Conservation (phyloP, 2,888 invertebrate species). For the Cataglyphis livida region DNA sequence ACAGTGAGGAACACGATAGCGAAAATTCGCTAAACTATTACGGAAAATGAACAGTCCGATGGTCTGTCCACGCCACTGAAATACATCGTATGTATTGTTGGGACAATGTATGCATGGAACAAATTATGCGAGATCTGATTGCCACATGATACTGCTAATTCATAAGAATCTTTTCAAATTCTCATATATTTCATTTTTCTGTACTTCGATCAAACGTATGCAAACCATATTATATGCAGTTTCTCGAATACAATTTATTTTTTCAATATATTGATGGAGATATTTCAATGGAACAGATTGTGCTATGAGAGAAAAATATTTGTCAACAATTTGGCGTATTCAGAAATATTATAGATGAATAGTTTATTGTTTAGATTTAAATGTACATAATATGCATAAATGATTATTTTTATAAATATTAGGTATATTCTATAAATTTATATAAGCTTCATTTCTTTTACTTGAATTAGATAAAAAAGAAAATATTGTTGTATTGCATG, state of each 20-base stretch:
- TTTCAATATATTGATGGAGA: not conserved
- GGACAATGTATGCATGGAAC: slow-evolving; percentile 26
- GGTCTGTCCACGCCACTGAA: slow-evolving; percentile 14
- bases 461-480: not conserved
- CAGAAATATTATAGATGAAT: not conserved
- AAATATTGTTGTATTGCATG: not conserved
- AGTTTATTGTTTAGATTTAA: not conserved
- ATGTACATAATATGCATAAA: not conserved
- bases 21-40: not conserved
- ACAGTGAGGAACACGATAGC: not conserved
- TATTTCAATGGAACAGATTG: not conserved
- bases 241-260: slow-evolving; percentile 5
- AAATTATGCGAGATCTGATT: slow-evolving; percentile 22
- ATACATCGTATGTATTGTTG: slow-evolving; percentile 8
- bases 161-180: slow-evolving; percentile 11
- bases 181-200: not conserved
- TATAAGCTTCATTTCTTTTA: not conserved
- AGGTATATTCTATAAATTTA: not conserved
- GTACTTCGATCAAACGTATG: not conserved
- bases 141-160: slow-evolving; percentile 14
- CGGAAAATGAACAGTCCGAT: slow-evolving; percentile 3
- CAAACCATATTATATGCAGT: not conserved
- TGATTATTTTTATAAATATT: not conserved
- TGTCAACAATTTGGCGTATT: not conserved
- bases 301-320: not conserved